Percentiles rank a stretch among this genome's conserved stretches.
Conservation (phyloP, 2,797 vertebrate genomes). For the Atherinosoma microstoma region DNA sequence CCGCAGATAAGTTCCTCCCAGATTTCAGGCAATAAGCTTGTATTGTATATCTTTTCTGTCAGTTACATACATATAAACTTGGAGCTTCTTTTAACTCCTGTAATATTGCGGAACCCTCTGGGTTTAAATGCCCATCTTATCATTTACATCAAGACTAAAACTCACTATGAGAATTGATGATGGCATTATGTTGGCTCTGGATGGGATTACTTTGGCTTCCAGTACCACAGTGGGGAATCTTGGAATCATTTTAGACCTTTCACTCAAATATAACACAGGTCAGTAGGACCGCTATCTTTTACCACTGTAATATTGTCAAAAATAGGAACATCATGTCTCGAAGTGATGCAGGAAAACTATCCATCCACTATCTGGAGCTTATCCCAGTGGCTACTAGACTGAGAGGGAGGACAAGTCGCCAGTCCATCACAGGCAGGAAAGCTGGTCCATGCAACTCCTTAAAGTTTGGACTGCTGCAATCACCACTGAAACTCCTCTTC, state of each 20-base stretch:
- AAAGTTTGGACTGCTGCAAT: too few relatives aligned
- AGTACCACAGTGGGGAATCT: not conserved
- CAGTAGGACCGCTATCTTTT: too few relatives aligned
- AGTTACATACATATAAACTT: not conserved
- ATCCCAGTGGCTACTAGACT: too few relatives aligned
- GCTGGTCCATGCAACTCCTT: too few relatives aligned
- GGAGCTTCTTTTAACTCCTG: not conserved
- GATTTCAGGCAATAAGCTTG: not conserved
- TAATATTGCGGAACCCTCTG: not conserved
- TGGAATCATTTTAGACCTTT: not conserved
- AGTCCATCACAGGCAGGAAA: too few relatives aligned
- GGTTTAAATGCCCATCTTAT: not conserved
- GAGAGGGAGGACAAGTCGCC: too few relatives aligned
- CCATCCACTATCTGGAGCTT: too few relatives aligned
- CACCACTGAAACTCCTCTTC: too few relatives aligned
- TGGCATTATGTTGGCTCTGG: too few relatives aligned
- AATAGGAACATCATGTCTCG: too few relatives aligned
- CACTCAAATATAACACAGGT: not conserved
- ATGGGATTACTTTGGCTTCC: not conserved
- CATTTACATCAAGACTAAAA: not conserved
- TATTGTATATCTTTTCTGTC: not conserved
- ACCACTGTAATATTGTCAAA: too few relatives aligned
- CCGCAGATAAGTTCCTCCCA: constrained; percentile 7
- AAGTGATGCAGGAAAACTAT: too few relatives aligned
- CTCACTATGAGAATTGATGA: not conserved